Conservation (phyloP, 1,140 invertebrate species). For the Cydia splendana region DNA sequence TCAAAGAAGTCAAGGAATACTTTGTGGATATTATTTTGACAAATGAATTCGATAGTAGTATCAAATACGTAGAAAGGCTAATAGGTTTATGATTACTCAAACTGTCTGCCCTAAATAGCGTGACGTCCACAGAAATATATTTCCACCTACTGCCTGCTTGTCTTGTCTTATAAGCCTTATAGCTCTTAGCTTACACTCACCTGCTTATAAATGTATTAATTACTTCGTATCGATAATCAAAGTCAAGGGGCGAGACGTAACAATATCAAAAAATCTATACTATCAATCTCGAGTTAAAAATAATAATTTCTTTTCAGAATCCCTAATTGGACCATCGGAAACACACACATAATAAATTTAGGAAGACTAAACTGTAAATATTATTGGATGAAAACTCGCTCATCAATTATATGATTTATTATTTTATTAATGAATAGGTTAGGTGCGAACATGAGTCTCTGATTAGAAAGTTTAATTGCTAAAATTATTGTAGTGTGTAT, state of each 20-base stretch:
- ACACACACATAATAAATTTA: constrained; percentile 19
- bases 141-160: no score
- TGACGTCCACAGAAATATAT: no score
- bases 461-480: constrained; percentile 1
- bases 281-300: not conserved
- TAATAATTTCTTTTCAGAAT: constrained; percentile 1
- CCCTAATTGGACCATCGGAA: constrained; percentile 17
- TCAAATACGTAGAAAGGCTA: no score
- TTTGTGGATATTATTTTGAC: no score
- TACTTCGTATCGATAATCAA: no score
- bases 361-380: constrained; percentile 5
- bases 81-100: no score
- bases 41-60: no score
- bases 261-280: not conserved
- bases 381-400: constrained; percentile 14
- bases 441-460: constrained; percentile 1
- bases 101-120: no score
- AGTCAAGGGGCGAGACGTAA: not conserved
- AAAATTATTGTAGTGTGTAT: constrained; percentile 8
- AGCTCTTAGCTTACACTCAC: no score
- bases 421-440: constrained; percentile 1
- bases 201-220: no score
- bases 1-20: no score
- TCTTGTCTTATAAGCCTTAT: no score
- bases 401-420: constrained; percentile 4